Base-by-base conservation (phyloP, 2,888 invertebrate species). In the Lochmaea capreae region DNA sequence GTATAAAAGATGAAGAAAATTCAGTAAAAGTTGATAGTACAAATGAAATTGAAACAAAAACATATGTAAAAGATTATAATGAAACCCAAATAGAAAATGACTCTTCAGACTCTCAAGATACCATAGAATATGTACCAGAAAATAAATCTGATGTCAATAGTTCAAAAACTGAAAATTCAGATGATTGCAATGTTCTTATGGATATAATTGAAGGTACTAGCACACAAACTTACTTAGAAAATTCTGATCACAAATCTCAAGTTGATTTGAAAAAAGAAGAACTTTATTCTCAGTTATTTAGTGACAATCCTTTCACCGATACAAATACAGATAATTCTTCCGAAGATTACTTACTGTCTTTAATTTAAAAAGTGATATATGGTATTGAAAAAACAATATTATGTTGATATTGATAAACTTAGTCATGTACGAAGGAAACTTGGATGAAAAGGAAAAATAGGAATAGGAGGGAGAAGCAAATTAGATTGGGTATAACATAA, bases 251-350 rank as follows among this genome's bases (percentile, higher is more conserved):
- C 16, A 58, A 67, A 46, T 54, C 69, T 0, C 63, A 66, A 46
- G 18, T 77, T 14, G 46, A 65, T 33, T 46, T 66, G 9, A 68
- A 77, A 57, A 77, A 73, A 61, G 69, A 73, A 18, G 73, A 75
- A 61, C 46, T 77, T 2, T 68, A 73, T 65, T 74, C 75, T 3
- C 68, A 75, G 39, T 65, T 77, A 42, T 74, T 75, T 52, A 57
- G 59, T 33, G 69, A 73, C 4, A 43, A 57, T 10, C 39, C 63
- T 9, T 63, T 16, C 14, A 39, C 39, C 11, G 14, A 57, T 54
- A 18, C 54, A 39, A 26, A 63, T 33, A 54, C 33, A 33, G 4
- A 43, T 2, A 62, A 11, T 54, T 18, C 62, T 12, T 22, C 57
- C 8, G 65, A 72, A n/a, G 57, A 67, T 54, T 72, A 63, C 58